Conservation (phyloP, 2,113 vertebrate genomes). For the Balaeniceps rex region DNA sequence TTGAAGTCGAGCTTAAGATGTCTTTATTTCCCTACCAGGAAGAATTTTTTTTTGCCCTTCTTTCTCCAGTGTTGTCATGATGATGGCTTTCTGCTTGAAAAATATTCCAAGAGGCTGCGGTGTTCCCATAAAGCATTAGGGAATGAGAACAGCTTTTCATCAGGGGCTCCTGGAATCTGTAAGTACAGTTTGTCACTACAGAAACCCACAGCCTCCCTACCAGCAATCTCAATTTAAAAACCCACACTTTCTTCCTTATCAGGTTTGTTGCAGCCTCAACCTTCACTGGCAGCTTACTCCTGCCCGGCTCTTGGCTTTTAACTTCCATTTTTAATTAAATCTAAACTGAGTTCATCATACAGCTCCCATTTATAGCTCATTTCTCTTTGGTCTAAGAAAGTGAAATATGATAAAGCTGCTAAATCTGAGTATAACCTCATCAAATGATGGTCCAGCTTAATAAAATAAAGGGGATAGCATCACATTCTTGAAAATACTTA, state of each 20-base stretch:
- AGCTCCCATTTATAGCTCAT: background rate
- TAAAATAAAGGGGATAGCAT: background rate
- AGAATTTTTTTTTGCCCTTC: conserved; percentile 60
- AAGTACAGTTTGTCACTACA: conserved; percentile 67
- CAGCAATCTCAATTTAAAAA: conserved; percentile 60
- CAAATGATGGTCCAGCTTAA: background rate
- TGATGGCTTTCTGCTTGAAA: conserved; percentile 78
- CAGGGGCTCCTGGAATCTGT: conserved; percentile 60
- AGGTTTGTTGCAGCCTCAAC: background rate
- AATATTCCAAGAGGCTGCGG: conserved; percentile 71
- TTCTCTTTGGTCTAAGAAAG: background rate
- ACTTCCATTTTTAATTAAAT: conserved; percentile 60
- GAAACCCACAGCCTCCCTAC: conserved; percentile 47
- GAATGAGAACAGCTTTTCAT: conserved; percentile 72
- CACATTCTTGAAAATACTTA: background rate
- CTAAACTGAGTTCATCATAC: background rate
- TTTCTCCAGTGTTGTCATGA: conserved; percentile 74
- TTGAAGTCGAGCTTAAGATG: conserved; percentile 97
- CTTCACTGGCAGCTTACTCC: conserved; percentile 9
- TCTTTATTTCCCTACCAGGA: conserved; percentile 94
- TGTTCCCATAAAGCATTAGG: conserved; percentile 69
- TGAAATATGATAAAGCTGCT: background rate
- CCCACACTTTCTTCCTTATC: conserved; percentile 50
- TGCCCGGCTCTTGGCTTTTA: conserved; percentile 29
- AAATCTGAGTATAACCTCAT: background rate